Base-by-base conservation (phyloP, 2,797 vertebrate genomes). In the Tolypeutes matacus region DNA sequence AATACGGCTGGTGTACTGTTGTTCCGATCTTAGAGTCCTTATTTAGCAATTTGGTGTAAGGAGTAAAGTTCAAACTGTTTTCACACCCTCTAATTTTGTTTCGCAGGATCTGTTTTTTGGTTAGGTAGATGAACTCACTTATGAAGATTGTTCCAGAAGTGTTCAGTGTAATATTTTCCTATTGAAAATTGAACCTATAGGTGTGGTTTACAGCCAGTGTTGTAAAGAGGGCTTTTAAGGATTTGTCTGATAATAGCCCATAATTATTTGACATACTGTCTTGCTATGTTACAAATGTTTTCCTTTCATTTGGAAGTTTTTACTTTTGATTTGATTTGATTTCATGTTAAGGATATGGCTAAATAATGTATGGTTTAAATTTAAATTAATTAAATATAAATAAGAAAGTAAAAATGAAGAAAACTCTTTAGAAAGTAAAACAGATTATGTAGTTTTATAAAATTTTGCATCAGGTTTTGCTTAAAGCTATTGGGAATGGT, bases 131-230 rank as follows among this genome's bases (percentile, higher is more conserved):
- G 64, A 83, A 76, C 15, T 23, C 49, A 53, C 31, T 91, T 75
- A 80, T 0, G 8, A 87, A 51, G 25, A 80, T 92, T 18, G 62
- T 89, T 86, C 84, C 86, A 89, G 27, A 94, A 92, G 42, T 42
- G 10, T 9, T 89, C 91, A 81, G 20, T 62, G 25, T 77, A 51
- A 18, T 81, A 96, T 95, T 95, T 97, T 92, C 82, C 29, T 95
- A 42, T 77, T 94, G 72, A 91, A 98, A 97, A 14, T 36, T 49
- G 91, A 97, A 29, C 13, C 80, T 70, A 77, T 88, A 93, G 94
- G 95, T 97, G 97, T 96, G 92, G 95, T 94, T 5, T 97, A 85
- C 82, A 84, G 87, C 96, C 89, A 84, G 18, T 80, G 96, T 93
- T 95, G 34, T 86, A 95, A 97, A 89, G 65, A 92, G 69, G 65